Conservation (phyloP, 2,113 vertebrate genomes). For the Poeciliopsis prolifica region DNA sequence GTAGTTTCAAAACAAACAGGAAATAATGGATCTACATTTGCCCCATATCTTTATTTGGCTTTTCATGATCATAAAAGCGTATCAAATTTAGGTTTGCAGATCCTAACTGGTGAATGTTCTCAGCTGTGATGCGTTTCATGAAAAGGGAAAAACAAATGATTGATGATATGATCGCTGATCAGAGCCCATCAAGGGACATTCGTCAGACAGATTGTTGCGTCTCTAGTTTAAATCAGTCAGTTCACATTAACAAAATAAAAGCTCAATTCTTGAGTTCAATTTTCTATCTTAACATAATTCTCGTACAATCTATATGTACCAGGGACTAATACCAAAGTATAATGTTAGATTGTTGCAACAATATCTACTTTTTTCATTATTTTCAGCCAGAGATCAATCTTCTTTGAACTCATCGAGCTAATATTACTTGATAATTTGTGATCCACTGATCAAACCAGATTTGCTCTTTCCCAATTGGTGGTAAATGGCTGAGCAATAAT, state of each 20-base stretch:
- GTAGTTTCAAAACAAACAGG: neutral
- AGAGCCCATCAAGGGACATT: neutral
- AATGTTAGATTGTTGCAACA: neutral
- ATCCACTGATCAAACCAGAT: slow-evolving; percentile 13
- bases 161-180: neutral
- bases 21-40: neutral
- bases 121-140: neutral
- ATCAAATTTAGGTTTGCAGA: too few relatives aligned
- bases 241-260: too few relatives aligned
- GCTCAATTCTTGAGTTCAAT: neutral
- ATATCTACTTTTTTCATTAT: neutral
- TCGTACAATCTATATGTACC: neutral
- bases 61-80: too few relatives aligned
- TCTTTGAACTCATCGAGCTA: neutral
- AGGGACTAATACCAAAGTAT: neutral
- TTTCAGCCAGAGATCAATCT: neutral
- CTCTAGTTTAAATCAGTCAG: too few relatives aligned
- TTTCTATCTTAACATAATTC: neutral
- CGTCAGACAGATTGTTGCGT: too few relatives aligned
- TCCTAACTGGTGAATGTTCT: too few relatives aligned
- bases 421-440: neutral
- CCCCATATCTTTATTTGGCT: too few relatives aligned
- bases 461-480: slow-evolving; percentile 34
- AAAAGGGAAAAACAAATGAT: neutral
- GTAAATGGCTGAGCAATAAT: slow-evolving; percentile 29